Evolutionary conservation across 2,888 invertebrate species (phyloP).

Genomic region (Mactromeris polynyma): DNA sequence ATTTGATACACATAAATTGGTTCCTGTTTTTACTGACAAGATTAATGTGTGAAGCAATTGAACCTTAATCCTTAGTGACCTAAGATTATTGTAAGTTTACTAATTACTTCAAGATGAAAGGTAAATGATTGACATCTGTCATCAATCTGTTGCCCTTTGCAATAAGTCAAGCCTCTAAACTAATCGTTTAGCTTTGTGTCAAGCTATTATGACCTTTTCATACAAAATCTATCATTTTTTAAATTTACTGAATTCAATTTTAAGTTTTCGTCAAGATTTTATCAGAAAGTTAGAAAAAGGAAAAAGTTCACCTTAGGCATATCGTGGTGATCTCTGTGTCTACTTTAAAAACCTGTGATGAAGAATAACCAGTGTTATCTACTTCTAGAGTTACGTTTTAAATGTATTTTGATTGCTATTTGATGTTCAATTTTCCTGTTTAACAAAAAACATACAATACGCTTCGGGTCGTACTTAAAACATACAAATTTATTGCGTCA

Average conservation of each 20-base stretch:
- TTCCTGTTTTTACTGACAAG: too few species aligned
- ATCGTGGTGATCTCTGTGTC: too few species aligned
- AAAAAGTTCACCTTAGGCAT: too few species aligned
- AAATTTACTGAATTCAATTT: background rate
- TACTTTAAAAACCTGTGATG: too few species aligned
- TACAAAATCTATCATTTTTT: background rate
- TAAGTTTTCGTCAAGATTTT: background rate
- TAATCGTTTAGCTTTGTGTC: background rate
- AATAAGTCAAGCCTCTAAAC: background rate
- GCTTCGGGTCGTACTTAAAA: too few species aligned
- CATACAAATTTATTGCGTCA: too few species aligned
- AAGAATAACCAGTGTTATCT: background rate
- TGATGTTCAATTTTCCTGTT: background rate
- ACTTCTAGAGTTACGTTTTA: slow-evolving; percentile 23
- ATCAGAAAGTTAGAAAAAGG: background rate
- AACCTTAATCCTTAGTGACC: too few species aligned
- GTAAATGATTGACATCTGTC: background rate
- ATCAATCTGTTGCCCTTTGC: background rate
- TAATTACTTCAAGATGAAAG: background rate
- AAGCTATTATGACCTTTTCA: background rate
- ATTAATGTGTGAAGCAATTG: too few species aligned
- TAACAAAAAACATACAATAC: background rate
- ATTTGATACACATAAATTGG: too few species aligned
- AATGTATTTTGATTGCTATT: slow-evolving; percentile 25
- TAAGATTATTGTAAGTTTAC: background rate